A percentile compares a stretch with the other conserved stretches of the same genome.
Evolutionary conservation across 2,888 invertebrate genomes (phyloP).

Genomic region (Drosophila mimica): DNA sequence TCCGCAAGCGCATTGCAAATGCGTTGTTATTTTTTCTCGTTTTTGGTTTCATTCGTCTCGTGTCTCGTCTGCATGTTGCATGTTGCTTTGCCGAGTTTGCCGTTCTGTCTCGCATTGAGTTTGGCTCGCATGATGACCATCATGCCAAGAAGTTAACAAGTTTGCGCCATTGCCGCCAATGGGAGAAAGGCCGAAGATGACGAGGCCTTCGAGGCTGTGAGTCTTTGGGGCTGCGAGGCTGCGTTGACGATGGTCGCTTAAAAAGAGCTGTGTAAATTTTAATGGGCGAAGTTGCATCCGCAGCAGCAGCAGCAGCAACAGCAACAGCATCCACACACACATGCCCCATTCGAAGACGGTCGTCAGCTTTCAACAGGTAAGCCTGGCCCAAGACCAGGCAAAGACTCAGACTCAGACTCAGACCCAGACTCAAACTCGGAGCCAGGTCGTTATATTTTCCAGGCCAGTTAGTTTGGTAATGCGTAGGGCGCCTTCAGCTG

Average conservation of each 20-base stretch:
- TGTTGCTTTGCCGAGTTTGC: conserved; percentile 51
- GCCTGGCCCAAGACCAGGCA: conserved; percentile 15
- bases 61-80: conserved; percentile 59
- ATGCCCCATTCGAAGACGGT: conserved; percentile 32
- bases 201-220: conserved; percentile 50
- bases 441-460: conserved; percentile 49
- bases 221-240: conserved; percentile 39
- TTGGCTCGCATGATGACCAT: conserved; percentile 77
- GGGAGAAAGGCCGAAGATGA: conserved; percentile 74
- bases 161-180: conserved; percentile 75
- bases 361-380: conserved; percentile 64
- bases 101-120: conserved; percentile 52
- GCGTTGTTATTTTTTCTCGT: conserved; percentile 22
- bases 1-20: conserved; percentile 42
- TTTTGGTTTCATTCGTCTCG: background rate
- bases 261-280: conserved; percentile 77
- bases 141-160: conserved; percentile 79
- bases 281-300: conserved; percentile 73
- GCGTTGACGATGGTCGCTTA: conserved; percentile 62
- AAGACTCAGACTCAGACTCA: background rate
- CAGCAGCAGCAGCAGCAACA: conserved; percentile 35
- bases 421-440: conserved; percentile 4
- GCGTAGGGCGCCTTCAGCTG: conserved; percentile 58
- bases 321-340: conserved; percentile 20
- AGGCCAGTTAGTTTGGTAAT: conserved; percentile 40